Evolutionary conservation across 1,140 invertebrate genomes (phyloP).

Genomic region (Tachypleus tridentatus): DNA sequence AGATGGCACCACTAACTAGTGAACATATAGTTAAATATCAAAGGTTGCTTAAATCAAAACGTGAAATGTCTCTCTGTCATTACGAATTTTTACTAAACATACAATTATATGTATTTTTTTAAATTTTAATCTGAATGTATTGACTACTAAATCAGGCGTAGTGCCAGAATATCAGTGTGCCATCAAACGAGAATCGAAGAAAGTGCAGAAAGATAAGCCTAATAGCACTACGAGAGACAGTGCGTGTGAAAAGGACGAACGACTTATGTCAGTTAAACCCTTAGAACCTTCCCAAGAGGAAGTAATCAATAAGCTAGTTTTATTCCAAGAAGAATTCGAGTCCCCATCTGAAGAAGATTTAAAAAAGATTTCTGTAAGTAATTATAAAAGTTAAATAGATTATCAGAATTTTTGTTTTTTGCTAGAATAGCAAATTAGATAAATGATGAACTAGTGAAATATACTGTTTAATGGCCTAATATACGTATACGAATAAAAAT

Average conservation of each 20-base stretch:
- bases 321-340: conserved; percentile 94
- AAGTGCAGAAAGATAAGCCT: conserved; percentile 77
- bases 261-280: conserved; percentile 36
- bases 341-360: conserved; percentile 88
- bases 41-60: too few species aligned
- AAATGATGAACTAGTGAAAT: too few species aligned
- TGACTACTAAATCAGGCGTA: conserved; percentile 44
- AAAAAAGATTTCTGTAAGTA: conserved; percentile 64
- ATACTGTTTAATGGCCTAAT: too few species aligned
- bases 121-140: background rate
- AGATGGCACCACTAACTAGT: too few species aligned
- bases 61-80: too few species aligned
- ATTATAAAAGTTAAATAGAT: background rate
- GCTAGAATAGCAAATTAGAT: too few species aligned
- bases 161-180: conserved; percentile 94
- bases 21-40: too few species aligned
- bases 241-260: conserved; percentile 21
- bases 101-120: conserved; percentile 1
- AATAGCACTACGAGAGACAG: conserved; percentile 49
- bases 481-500: too few species aligned
- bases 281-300: conserved; percentile 73
- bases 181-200: conserved; percentile 90
- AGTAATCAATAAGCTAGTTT: conserved; percentile 86
- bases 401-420: too few species aligned
- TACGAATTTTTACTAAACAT: too few species aligned